Base-by-base conservation (phyloP, 2,888 invertebrate genomes). In the Chrysolina americana region DNA sequence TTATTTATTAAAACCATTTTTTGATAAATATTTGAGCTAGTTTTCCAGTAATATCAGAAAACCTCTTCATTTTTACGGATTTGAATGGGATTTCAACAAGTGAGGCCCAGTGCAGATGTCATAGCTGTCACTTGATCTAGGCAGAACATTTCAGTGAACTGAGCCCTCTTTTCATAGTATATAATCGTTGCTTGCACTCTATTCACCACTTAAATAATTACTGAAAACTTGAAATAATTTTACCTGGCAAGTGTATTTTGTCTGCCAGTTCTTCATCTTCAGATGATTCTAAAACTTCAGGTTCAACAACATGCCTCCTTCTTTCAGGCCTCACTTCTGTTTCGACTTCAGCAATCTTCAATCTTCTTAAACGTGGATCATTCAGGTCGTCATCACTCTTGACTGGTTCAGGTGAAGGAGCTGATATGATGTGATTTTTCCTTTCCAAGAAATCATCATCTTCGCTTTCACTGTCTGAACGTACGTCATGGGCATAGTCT, bases 381-480 rank as follows among this genome's bases (percentile, higher is more conserved):
- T 95, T 94, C n/a, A 93, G 89, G 65, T 88, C 88, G 6, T 85
- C 83, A 56, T 86, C 87, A 65, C 85, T 85, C 64, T 82, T 84
- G 47, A 81, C 79, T 17, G 81, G 85, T 80, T 86, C 86, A 5
- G 86, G 87, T 41, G 87, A 85, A 63, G 82, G 79, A 70, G 83
- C 80, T 77, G 81, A 78, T 3, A 86, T 86, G 13, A 89, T 88
- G 74, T 88, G 89, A 75, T 88, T 89, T 6, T 88, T 87, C 79
- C 87, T 88, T 69, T 95, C 95, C 82, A 96, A 90, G 82, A 96
- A 96, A 84, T 96, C 96, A 79, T 97, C 97, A 23, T 93, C 92
- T 77, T 96, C 97, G 4, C 95, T 96, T 75, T 96, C 96, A 79
- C 96, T 96, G 41, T 96, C 95, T 65, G 96, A 96, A 74, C 94